Base-by-base conservation (phyloP, 64 coral and sea anemone species). In the Pocillopora verrucosa region DNA sequence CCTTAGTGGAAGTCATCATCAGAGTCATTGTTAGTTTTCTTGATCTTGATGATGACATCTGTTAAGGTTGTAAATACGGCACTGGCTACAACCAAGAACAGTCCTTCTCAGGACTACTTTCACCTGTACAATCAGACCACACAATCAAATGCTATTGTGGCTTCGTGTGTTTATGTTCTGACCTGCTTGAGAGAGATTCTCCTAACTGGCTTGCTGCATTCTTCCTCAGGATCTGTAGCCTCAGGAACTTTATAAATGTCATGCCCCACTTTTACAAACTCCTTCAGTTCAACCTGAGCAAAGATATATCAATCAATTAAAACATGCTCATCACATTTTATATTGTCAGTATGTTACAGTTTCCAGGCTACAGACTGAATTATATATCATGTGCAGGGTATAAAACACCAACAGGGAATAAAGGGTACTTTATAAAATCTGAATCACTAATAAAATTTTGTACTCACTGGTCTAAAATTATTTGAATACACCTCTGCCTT, bases 391-490 rank as follows among this genome's bases (percentile, higher is more conserved):
- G 41, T 30, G 30, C 30, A 30, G 0, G 30, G 30, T 30, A 30
- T 30, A 0, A 30, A 30, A 30, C 30, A 30, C 30, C 30, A 30
- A 30, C 30, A 30, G 30, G 30, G 30, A 30, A 30, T 30, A 30
- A 30, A 30, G 0, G 0, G 30, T 30, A 30, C 30, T 30, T 30
- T 30, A 30, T 30, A 30, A 30, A 30, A 30, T 30, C 30, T 30
- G 30, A 30, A 30, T 30, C 30, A 30, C 30, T 36, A 68, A 10
- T 84, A 2, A 36, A 17, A 65, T 16, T 14, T 2, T 11, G 26
- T 17, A 65, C 95, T 91, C 58, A 98, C 96, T 30, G 96, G 96
- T 95, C 96, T 92, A 74, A 98, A 98, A 91, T 98, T 90, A 88
- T 94, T 98, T 74, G 78, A 59, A 65, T 95, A 98, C 68, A 88